Evolutionary conservation across 2,797 vertebrate species (phyloP).

Genomic region (Borostomias antarcticus): DNA sequence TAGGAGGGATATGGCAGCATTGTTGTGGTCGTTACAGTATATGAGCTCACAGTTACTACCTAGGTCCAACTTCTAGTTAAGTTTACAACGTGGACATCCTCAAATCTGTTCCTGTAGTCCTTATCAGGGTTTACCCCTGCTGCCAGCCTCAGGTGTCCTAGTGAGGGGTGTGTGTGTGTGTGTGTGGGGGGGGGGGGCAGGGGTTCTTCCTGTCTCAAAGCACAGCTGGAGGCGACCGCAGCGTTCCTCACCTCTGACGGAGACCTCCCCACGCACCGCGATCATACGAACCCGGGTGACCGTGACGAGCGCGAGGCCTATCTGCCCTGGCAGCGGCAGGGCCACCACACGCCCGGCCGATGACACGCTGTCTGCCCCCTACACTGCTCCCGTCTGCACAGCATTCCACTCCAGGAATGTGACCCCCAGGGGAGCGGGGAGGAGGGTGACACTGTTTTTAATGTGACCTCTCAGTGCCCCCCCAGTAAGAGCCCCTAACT

Average conservation of each 20-base stretch:
- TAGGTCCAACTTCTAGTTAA: too few species aligned
- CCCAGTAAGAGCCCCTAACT: conserved; percentile 26
- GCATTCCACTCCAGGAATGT: conserved; percentile 1
- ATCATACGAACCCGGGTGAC: background rate
- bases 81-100: background rate
- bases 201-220: background rate
- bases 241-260: conserved; percentile 31
- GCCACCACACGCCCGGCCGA: background rate
- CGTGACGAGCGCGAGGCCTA: background rate
- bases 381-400: conserved; percentile 29
- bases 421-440: conserved; percentile 26
- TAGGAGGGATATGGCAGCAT: too few species aligned
- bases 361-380: background rate
- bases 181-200: background rate
- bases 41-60: too few species aligned
- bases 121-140: background rate
- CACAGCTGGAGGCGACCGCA: conserved; percentile 4
- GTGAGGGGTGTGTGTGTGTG: conserved; percentile 2
- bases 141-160: too few species aligned
- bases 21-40: too few species aligned
- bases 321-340: background rate
- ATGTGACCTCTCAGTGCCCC: conserved; percentile 28
- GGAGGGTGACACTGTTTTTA: conserved; percentile 6
- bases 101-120: background rate
- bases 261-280: conserved; percentile 24